Conservation (phyloP, 1,140 invertebrate species). For the Ptiloglossa arizonensis region DNA sequence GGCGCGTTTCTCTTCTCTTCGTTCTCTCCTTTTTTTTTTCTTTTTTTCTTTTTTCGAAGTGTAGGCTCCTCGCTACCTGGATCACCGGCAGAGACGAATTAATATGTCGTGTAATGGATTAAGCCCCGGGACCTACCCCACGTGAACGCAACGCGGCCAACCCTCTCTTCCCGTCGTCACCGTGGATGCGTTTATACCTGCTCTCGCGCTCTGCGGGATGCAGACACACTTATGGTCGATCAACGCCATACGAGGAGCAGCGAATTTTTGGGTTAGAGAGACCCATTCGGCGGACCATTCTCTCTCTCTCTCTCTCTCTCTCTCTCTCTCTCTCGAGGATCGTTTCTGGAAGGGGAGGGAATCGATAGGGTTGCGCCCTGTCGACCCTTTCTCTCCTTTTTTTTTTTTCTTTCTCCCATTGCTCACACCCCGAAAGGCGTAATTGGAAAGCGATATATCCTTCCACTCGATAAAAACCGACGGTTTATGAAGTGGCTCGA, state of each 20-base stretch:
- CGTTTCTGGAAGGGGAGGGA: neutral
- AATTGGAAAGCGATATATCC: slow-evolving; percentile 73
- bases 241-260: slow-evolving; percentile 32
- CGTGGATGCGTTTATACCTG: slow-evolving; percentile 57
- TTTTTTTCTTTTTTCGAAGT: slow-evolving; percentile 43
- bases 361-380: slow-evolving; percentile 56
- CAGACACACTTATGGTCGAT: slow-evolving; percentile 37
- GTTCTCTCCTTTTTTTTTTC: slow-evolving; percentile 29
- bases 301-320: slow-evolving; percentile 1
- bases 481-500: slow-evolving; percentile 61
- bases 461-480: slow-evolving; percentile 64
- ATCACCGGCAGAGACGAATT: slow-evolving; percentile 69
- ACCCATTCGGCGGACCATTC: slow-evolving; percentile 23
- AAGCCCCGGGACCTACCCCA: slow-evolving; percentile 60
- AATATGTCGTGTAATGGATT: slow-evolving; percentile 75
- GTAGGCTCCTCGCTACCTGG: slow-evolving; percentile 67
- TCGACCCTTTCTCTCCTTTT: slow-evolving; percentile 42
- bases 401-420: slow-evolving; percentile 6
- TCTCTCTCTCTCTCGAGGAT: neutral
- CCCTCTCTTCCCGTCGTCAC: slow-evolving; percentile 50
- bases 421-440: slow-evolving; percentile 51
- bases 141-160: slow-evolving; percentile 49
- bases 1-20: slow-evolving; percentile 62
- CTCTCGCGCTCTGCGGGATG: slow-evolving; percentile 51
- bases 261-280: slow-evolving; percentile 4